Conservation (phyloP, 2,797 vertebrate species). For the Manis pentadactyla region DNA sequence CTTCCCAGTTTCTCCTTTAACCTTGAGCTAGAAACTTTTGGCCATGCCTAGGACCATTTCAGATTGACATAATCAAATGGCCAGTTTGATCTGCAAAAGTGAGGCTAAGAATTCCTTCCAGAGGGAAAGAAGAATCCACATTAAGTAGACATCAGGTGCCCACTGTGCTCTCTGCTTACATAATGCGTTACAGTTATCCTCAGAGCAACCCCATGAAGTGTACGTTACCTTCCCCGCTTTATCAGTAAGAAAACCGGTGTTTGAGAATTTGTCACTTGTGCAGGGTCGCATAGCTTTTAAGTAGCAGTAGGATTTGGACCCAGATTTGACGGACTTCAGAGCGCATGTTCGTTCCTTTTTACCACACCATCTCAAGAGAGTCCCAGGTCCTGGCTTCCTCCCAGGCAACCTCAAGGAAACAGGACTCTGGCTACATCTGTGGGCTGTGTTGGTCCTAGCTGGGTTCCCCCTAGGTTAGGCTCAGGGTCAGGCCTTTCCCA, state of each 20-base stretch:
- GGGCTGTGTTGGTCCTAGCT: not conserved
- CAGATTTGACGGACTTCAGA: not conserved
- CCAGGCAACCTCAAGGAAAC: not conserved
- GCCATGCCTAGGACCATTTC: not conserved
- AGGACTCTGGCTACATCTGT: not conserved
- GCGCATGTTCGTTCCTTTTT: not conserved
- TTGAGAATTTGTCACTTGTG: not conserved
- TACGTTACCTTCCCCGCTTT: not conserved
- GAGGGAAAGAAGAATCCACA: not conserved
- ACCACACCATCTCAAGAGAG: not conserved
- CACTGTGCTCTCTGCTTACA: not conserved
- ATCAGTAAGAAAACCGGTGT: not conserved
- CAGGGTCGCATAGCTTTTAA: not conserved
- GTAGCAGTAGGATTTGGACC: slow-evolving; percentile 57
- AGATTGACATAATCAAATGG: not conserved
- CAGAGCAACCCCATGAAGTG: not conserved
- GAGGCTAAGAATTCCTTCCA: slow-evolving; percentile 30
- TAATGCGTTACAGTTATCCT: not conserved
- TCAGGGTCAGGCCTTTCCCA: slow-evolving; percentile 12
- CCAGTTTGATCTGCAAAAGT: not conserved
- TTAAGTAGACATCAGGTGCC: not conserved
- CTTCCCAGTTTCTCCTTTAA: not conserved
- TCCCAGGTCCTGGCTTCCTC: not conserved
- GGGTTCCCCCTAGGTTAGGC: not conserved
- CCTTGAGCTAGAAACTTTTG: not conserved